Evolutionary conservation across 2,888 invertebrate species (phyloP), one percentile per base, ranked within the genome.

Genomic region (Bruchidius siliquastri): DNA sequence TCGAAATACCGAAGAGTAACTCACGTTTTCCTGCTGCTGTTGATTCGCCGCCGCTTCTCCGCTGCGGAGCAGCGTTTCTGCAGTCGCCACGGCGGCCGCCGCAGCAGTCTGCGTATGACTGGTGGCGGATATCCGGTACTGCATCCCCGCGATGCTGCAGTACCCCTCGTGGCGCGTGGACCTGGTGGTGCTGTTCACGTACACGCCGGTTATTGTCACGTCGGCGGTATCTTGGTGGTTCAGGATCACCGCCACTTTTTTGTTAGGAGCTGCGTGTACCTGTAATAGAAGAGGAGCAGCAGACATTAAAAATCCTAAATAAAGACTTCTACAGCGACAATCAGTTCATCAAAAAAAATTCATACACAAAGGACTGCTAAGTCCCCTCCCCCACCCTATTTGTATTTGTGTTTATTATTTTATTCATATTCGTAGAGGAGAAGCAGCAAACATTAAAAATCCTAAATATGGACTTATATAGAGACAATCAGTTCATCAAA

Each of bases 61-160:
- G 10, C 10, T 21, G 13, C 21, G 18, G 10, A 68, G 68, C 67
- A 85, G 79, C 21, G 87, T 89, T 86, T 91, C 91, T 86, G 91
- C 91, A 76, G 92, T 92, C 85, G 92, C 89, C 78, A 95, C 92
- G 26, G 95, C 92, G 26, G 95, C 92, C 71, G 95, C 94, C 72
- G 95, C 94, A 79, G 95, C 95, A 18, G 95, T 95, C 86, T 93
- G 93, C 74, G 94, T 94, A 85, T 93, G 93, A 84, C 95, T 95
- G 72, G 95, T 95, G 71, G 95, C 94, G 78, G 94, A 94, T 80
- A 95, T 95, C 78, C 95, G 91, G 85, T 96, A 95, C 87, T 95
- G 94, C 94, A 95, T 92, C 70, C 93, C 93, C 32, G 92, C 92
- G 79, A 93, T 95, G 79, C 94, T 95, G 85, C 95, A 95, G 84